phyloP scores from a whole-genome alignment of 2,888 invertebrate genomes.

The Euzetes globulus region DNA sequence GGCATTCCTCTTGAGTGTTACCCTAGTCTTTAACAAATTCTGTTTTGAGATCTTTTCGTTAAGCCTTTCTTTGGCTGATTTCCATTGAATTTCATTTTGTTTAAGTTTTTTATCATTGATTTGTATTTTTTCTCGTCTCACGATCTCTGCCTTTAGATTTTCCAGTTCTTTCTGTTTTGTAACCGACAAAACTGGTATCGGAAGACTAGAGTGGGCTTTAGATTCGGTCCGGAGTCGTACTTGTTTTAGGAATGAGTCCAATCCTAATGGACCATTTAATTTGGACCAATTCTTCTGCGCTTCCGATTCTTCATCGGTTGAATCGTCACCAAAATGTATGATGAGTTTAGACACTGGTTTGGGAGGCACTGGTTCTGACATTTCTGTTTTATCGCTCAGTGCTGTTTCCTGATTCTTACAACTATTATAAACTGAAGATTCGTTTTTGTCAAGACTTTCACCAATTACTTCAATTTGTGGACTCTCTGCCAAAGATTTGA shows the following conservation, averaged over 20 bases:
- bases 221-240: background rate
- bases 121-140: constrained; percentile 14
- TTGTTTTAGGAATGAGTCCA: constrained; percentile 30
- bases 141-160: constrained; percentile 34
- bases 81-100: constrained; percentile 19
- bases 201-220: background rate
- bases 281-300: background rate
- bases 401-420: background rate
- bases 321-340: constrained; percentile 29
- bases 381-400: background rate
- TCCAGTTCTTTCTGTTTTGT: constrained; percentile 32
- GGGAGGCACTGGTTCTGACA: too few relatives aligned
- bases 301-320: constrained; percentile 19
- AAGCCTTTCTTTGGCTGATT: background rate
- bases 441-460: background rate
- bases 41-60: constrained; percentile 12
- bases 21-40: constrained; percentile 5
- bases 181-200: constrained; percentile 4
- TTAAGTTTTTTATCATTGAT: constrained; percentile 1
- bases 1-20: background rate
- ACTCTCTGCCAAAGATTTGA: background rate
- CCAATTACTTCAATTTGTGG: background rate
- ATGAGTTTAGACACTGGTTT: background rate
- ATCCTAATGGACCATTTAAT: background rate
- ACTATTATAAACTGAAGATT: background rate